Evolutionary conservation across 2,797 vertebrate species (phyloP).

Genomic region (Pangasius macronema): DNA sequence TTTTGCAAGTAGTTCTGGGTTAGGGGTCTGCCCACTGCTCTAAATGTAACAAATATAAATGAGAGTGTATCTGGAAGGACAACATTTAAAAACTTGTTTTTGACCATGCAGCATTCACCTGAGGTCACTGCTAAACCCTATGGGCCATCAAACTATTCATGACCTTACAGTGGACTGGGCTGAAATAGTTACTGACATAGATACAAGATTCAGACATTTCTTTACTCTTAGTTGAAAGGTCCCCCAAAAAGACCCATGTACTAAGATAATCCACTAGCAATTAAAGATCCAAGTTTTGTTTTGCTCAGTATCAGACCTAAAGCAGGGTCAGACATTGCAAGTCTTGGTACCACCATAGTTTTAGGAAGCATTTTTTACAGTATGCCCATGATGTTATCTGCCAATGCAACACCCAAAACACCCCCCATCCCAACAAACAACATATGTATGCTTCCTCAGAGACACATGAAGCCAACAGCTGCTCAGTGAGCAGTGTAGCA

Average conservation of each 20-base stretch:
- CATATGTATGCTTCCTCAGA: background rate
- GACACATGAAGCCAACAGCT: background rate
- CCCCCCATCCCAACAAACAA: background rate
- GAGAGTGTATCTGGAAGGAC: background rate
- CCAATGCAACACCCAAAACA: background rate
- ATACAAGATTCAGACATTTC: too few relatives aligned
- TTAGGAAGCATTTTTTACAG: background rate
- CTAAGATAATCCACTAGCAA: too few relatives aligned
- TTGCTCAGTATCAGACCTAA: background rate
- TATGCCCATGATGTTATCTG: background rate
- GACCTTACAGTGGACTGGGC: background rate
- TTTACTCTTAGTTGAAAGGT: too few relatives aligned
- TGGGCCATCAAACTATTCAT: background rate
- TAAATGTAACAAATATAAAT: background rate
- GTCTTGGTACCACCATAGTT: background rate
- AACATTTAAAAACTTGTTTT: background rate
- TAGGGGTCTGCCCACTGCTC: background rate
- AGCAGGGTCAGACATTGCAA: background rate
- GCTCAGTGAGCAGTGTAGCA: background rate
- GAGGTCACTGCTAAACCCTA: background rate
- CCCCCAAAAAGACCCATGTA: too few relatives aligned
- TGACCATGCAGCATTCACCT: background rate
- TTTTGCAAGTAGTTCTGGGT: background rate
- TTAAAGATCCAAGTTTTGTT: too few relatives aligned
- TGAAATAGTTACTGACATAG: background rate